Evolutionary conservation across 1,140 invertebrate genomes (phyloP), one percentile per base, ranked within the genome.

Genomic region (Drosophila asahinai): DNA sequence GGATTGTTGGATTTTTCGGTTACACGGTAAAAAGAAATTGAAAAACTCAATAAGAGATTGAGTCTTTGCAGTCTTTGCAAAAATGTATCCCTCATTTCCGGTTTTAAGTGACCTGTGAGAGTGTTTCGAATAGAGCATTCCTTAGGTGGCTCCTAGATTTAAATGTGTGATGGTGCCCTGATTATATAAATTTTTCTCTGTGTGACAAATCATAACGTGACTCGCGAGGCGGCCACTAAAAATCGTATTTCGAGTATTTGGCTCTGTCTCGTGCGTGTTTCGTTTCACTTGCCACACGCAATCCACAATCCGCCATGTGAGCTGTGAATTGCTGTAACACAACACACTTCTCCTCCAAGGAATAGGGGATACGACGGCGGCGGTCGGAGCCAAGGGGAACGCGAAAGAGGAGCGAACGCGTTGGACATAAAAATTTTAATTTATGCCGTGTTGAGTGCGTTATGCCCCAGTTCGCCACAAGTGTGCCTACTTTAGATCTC

Each of bases 361-460:
- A 73, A 19, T 36, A 22, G 27, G n/a, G 54, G 25, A 54, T 54
- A n/a, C 51, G 33, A 1, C 15, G 27, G 9, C 43, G 11, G 22
- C 22, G 17, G 19, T 22, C 19, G 19, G 19, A 22, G 33, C 25
- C 6, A 17, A 15, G n/a, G 22, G n/a, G 15, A n/a, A 12, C 4
- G 33, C 45, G 38, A 40, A 22, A 47, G 45, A 54, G 54, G 58
- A 58, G 71, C 64, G 33, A 64, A 54, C 61, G 49, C 42, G 42
- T 49, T 22, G 58, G 51, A 64, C 65, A 65, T 54, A 83, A 78
- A 81, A 89, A 89, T 90, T 90, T 90, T 89, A 90, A 89, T 89
- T 90, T 90, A 89, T 89, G 84, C 84, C 81, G 86, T 65, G 86
- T 79, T 84, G 84, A 89, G 86, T 89, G 86, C 81, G 86, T 89